Conservation (phyloP, 2,113 vertebrate genomes). For the Himantopus leucocephalus region DNA sequence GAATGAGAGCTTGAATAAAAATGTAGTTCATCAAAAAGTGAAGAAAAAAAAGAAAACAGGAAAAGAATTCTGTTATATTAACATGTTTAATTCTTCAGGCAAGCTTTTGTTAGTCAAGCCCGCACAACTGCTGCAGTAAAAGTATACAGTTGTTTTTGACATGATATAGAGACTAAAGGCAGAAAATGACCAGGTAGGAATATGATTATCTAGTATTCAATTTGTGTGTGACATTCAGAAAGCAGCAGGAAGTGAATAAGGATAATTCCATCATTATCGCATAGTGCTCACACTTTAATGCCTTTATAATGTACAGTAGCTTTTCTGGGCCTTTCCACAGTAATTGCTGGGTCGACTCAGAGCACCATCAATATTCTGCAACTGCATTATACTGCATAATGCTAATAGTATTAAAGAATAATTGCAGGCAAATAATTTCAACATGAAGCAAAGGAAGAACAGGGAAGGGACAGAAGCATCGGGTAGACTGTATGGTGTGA, state of each 20-base stretch:
- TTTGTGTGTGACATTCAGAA: constrained; percentile 59
- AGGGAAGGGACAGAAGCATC: not conserved
- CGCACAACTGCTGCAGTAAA: not conserved
- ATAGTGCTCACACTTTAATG: constrained; percentile 48
- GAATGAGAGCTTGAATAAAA: not conserved
- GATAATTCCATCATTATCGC: constrained; percentile 62
- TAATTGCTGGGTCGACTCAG: constrained; percentile 61
- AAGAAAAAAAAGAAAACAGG: not conserved
- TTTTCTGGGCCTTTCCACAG: constrained; percentile 48
- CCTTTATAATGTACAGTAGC: constrained; percentile 57
- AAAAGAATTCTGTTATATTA: not conserved
- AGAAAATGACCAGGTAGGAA: constrained; percentile 47
- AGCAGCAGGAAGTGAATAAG: constrained; percentile 53
- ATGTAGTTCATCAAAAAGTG: not conserved
- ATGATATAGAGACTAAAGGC: not conserved
- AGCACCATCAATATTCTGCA: constrained; percentile 46
- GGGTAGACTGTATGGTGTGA: not conserved
- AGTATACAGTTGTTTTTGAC: not conserved
- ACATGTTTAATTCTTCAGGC: not conserved
- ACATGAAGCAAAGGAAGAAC: not conserved
- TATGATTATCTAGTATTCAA: constrained; percentile 35
- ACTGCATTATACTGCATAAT: constrained; percentile 12
- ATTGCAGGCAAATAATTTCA: not conserved
- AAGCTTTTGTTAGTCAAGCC: not conserved
- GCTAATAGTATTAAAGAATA: constrained; percentile 21